Conservation (phyloP, 2,888 invertebrate species). For the Chorisops tibialis region DNA sequence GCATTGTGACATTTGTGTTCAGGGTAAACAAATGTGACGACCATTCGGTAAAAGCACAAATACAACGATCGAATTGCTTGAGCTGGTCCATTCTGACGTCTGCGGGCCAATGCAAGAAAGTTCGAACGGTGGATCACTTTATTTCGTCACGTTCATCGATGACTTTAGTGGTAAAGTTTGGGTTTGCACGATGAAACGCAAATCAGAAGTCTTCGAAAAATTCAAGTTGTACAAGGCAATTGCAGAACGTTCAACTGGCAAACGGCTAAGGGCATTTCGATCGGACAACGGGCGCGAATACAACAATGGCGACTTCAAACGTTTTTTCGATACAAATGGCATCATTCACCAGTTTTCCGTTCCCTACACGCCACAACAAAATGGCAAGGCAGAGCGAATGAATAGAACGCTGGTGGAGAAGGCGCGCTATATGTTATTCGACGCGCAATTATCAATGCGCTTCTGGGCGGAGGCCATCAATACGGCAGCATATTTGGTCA, state of each 20-base stretch:
- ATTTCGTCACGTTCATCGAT: too few species aligned
- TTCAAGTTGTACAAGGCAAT: neutral
- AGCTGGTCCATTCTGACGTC: too few species aligned
- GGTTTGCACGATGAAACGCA: constrained; percentile 6
- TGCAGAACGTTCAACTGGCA: neutral
- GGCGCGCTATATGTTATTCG: neutral
- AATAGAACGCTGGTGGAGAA: neutral
- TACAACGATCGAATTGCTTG: too few species aligned
- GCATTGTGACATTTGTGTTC: neutral
- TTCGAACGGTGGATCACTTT: too few species aligned
- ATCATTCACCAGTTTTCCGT: constrained; percentile 3
- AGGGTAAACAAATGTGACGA: neutral
- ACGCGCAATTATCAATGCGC: too few species aligned
- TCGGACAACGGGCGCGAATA: constrained; percentile 7
- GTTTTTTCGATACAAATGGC: constrained; percentile 5
- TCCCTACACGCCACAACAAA: neutral
- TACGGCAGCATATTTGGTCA: constrained; percentile 26
- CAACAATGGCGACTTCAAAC: constrained; percentile 1
- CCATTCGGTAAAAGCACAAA: too few species aligned
- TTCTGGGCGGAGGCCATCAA: too few species aligned
- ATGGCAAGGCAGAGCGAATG: neutral
- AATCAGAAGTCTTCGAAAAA: constrained; percentile 7
- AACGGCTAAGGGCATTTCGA: neutral
- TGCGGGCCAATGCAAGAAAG: too few species aligned
- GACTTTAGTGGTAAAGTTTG: constrained; percentile 2